These are phyloP conservation scores for Isaurus tuberculatus DNA, from an alignment of 92 coral and sea anemone genomes.

Conservation along the genomic window DNA sequence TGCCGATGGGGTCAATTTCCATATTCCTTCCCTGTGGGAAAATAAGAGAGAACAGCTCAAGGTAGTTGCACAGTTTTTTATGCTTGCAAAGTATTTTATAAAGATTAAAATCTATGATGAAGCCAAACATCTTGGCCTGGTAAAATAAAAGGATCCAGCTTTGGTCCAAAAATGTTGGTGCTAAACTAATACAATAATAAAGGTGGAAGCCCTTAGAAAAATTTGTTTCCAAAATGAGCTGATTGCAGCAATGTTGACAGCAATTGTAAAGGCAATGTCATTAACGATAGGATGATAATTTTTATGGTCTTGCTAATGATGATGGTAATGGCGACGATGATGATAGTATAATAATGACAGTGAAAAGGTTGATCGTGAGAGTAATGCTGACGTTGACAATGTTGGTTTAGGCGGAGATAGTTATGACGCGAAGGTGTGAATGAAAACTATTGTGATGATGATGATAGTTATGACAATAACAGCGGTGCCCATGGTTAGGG, in stretches of 20 bases:
- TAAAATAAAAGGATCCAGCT: too few species aligned
- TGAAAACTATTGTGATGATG: not conserved
- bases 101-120: not conserved
- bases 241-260: not conserved
- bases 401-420: not conserved
- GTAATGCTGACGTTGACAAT: not conserved
- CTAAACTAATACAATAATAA: too few species aligned
- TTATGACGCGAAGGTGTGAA: not conserved
- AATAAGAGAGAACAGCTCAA: not conserved
- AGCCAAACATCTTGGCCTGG: not conserved
- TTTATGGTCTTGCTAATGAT: not conserved
- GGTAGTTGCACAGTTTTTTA: not conserved
- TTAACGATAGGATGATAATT: not conserved
- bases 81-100: not conserved
- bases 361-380: not conserved
- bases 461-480: not conserved
- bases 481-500: too few species aligned
- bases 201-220: not conserved
- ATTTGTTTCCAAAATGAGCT: too few species aligned
- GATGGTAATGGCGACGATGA: not conserved
- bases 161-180: too few species aligned
- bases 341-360: not conserved
- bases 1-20: constrained; percentile 63
- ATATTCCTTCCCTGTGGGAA: constrained; percentile 32
- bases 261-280: not conserved